Evolutionary conservation across 2,888 invertebrate genomes (phyloP), one percentile per base, ranked within the genome.

Genomic region (Hydraecia micacea): DNA sequence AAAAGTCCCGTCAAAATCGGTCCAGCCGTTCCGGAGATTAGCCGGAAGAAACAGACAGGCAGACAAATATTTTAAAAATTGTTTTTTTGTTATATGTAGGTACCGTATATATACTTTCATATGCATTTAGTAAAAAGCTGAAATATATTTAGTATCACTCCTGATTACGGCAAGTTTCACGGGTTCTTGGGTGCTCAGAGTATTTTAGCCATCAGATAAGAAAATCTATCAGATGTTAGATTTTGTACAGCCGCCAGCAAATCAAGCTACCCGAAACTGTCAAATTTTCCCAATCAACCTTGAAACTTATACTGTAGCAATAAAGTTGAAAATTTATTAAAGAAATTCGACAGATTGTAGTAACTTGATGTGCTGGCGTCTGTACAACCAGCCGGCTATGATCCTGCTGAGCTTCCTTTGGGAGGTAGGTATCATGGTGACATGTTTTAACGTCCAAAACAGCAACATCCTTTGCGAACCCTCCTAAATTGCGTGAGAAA

Each of bases 391-490:
- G 11, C 11, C 5, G 13, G 28, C 7, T 42, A 6, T 46, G n/a
- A 28, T 6, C 21, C 25, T 68, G 15, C 25, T 7, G 68, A 2
- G 25, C 6, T 36, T 46, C 3, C 46, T 46, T 9, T 49, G 42
- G 55, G n/a, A 13, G 11, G 11, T 49, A 13, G 11, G 11, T 49
- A 28, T 49, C 28, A 28, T 6, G 28, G 15, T 49, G 18, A n/a
- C 62, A 74, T n/a, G 28, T 73, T 55, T 28, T 9, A 58, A 79
- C 63, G 49, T 32, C 13, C 1, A 62, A 63, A 77, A 39, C 18
- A 7, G 9, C 55, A 25, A 39, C 6, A 55, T 36, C 13, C n/a
- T 52, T 46, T 32, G 25, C 42, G 1, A 46, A n/a, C 52, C 46
- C 62, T 62, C 11, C 52, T 25, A 46, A 60, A 65, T 32, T 21